These are phyloP conservation scores for Idaea biselata DNA, from an alignment of 2,888 invertebrate genomes.

Conservation along the genomic window DNA sequence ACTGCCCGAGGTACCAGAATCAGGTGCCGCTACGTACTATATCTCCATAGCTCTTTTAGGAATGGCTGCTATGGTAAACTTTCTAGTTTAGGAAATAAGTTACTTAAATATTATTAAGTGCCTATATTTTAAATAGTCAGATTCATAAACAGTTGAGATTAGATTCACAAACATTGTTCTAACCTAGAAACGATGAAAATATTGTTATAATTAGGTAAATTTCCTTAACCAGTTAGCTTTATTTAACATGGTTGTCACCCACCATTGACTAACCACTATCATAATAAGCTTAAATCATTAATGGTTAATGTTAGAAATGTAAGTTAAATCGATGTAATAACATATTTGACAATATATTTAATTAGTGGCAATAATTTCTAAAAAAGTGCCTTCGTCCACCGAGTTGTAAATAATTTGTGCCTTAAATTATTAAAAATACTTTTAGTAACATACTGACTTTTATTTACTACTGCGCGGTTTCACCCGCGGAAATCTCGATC, in stretches of 20 bases:
- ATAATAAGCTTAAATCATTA: not conserved
- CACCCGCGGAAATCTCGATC: too few relatives aligned
- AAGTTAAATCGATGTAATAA: not conserved
- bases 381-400: slow-evolving; percentile 29
- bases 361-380: not conserved
- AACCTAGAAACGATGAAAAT: too few relatives aligned
- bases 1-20: slow-evolving; percentile 36
- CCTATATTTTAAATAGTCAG: not conserved
- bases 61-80: slow-evolving; percentile 40
- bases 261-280: too few relatives aligned
- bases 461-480: too few relatives aligned
- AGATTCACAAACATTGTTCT: too few relatives aligned
- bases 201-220: too few relatives aligned
- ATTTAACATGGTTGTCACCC: too few relatives aligned
- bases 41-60: slow-evolving; percentile 44
- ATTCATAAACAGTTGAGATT: not conserved
- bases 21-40: slow-evolving; percentile 44
- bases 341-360: not conserved
- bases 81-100: slow-evolving; percentile 39
- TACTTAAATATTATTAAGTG: not conserved
- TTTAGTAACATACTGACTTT: slow-evolving; percentile 3
- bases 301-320: not conserved
- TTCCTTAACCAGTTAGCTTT: too few relatives aligned
- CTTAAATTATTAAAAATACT: slow-evolving; percentile 35
- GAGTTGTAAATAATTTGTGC: slow-evolving; percentile 38